Conservation (phyloP, 2,888 invertebrate genomes). For the Mesochorus sp. region DNA sequence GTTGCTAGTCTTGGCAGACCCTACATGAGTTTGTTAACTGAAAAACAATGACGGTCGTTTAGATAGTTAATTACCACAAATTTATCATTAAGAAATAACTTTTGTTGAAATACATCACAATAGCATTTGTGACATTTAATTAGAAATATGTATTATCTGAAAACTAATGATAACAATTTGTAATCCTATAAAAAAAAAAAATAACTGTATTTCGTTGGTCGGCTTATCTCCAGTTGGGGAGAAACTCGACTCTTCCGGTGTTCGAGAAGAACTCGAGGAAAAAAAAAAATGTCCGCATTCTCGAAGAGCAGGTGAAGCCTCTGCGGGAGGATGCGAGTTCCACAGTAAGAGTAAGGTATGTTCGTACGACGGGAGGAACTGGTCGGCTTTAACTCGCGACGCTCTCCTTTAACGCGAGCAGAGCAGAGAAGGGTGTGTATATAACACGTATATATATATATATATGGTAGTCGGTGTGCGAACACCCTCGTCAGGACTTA, state of each 20-base stretch:
- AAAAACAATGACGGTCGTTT: no score
- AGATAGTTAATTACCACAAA: no score
- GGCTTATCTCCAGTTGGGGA: not conserved
- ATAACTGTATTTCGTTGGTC: not conserved
- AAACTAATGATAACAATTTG: no score
- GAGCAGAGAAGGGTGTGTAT: conserved; percentile 10
- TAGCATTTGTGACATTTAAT: no score
- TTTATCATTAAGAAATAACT: no score
- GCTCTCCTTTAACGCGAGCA: conserved; percentile 63
- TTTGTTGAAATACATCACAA: no score
- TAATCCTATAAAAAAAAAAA: not conserved
- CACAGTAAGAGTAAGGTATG: not conserved
- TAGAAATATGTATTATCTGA: no score
- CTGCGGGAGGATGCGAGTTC: not conserved
- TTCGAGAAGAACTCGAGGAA: not conserved
- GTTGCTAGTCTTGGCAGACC: no score
- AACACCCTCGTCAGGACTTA: conserved; percentile 72
- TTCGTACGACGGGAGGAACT: conserved; percentile 26
- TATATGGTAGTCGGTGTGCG: conserved; percentile 48
- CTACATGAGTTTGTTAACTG: no score
- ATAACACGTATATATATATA: conserved; percentile 10
- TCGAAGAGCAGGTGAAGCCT: conserved; percentile 23
- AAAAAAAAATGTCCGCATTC: conserved; percentile 27
- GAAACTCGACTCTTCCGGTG: not conserved
- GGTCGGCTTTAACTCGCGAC: conserved; percentile 62